phyloP scores from a whole-genome alignment of 2,888 invertebrate genomes.

The Tenthredo amoena region DNA sequence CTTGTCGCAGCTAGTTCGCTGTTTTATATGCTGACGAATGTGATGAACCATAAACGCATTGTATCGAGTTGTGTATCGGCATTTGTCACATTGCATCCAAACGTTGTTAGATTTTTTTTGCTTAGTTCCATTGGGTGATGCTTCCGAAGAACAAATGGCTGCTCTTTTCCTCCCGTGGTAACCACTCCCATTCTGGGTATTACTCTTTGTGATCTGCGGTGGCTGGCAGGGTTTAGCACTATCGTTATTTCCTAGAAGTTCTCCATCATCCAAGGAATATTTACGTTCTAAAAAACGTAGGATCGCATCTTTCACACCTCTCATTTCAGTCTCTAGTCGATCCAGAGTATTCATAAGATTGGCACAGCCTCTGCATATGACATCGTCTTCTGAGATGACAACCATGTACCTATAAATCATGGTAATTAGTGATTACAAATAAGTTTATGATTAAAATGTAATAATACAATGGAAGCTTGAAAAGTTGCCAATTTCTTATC shows the following conservation, averaged over 20 bases:
- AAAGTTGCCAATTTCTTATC: background rate
- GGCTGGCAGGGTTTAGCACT: constrained; percentile 66
- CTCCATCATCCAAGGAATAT: constrained; percentile 74
- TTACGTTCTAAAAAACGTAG: constrained; percentile 73
- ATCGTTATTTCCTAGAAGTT: constrained; percentile 68
- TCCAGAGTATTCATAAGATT: constrained; percentile 76
- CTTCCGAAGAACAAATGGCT: constrained; percentile 56
- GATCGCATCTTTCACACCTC: constrained; percentile 69
- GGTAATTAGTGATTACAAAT: background rate
- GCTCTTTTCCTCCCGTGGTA: constrained; percentile 61
- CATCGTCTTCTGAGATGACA: constrained; percentile 76
- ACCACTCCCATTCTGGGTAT: constrained; percentile 50
- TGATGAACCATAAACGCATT: constrained; percentile 73
- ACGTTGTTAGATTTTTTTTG: constrained; percentile 62
- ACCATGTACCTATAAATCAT: constrained; percentile 72
- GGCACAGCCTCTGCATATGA: constrained; percentile 76
- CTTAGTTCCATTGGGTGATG: constrained; percentile 51
- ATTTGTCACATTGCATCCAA: constrained; percentile 75
- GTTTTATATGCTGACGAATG: constrained; percentile 66
- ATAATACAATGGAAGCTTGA: background rate
- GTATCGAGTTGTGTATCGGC: constrained; percentile 73
- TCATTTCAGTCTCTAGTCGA: constrained; percentile 73
- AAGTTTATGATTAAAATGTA: background rate
- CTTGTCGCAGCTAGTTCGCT: constrained; percentile 63
- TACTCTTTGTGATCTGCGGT: constrained; percentile 66